A percentile compares a stretch with the other conserved stretches of the same genome.
These are phyloP conservation scores for Periophthalmus magnuspinnatus DNA, from an alignment of 2,797 vertebrate genomes.

Conservation along the genomic window DNA sequence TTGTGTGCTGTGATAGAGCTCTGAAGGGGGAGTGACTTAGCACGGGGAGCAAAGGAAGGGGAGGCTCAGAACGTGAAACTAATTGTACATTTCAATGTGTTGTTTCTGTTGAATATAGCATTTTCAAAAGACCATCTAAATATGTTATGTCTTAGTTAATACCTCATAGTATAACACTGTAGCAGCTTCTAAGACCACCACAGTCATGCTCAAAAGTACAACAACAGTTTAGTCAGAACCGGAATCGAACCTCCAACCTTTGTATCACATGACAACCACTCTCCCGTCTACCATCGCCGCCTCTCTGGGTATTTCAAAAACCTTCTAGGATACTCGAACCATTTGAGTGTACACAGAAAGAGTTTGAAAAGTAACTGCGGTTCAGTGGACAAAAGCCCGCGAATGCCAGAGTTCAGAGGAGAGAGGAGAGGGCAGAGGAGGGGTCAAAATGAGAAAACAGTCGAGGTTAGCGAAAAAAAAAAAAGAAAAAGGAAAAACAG, in stretches of 20 bases:
- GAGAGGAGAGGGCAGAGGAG: not conserved
- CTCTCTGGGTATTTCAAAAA: not conserved
- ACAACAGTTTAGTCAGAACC: not conserved
- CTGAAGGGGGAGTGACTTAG: too few species aligned
- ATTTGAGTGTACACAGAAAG: not conserved
- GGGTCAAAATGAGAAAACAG: slow-evolving; percentile 1
- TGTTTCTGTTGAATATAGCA: too few species aligned
- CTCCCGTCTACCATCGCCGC: too few species aligned
- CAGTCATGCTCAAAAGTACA: not conserved
- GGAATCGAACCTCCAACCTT: not conserved
- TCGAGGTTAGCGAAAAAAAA: not conserved
- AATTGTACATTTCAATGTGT: too few species aligned
- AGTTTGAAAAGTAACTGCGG: not conserved
- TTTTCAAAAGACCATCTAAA: too few species aligned
- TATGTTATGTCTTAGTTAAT: too few species aligned
- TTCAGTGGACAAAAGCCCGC: slow-evolving; percentile 5
- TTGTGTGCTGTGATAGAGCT: too few species aligned
- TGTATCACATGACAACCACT: not conserved
- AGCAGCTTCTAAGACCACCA: too few species aligned
- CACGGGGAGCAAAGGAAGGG: too few species aligned
- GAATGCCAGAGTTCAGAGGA: not conserved
- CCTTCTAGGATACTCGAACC: not conserved
- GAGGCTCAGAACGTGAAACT: too few species aligned
- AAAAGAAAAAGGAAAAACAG: not conserved
- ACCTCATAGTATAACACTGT: too few species aligned